Conservation (phyloP, 1,140 invertebrate species). For the Aradophagus sp. region DNA sequence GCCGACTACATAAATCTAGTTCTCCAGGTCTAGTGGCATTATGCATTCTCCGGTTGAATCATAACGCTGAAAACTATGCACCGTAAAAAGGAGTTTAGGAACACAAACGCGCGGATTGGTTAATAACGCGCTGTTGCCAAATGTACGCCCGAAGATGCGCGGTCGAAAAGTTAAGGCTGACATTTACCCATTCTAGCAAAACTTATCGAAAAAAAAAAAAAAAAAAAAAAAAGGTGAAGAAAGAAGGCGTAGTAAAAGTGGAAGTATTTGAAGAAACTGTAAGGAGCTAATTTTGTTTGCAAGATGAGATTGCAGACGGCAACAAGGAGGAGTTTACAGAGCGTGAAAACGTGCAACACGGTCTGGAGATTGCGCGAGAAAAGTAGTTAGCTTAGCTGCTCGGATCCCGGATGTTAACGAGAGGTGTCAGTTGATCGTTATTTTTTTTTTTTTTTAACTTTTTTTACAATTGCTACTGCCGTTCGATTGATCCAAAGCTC, state of each 20-base stretch:
- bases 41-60: conserved; percentile 4
- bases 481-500: too few species aligned
- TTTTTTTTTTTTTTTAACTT: too few species aligned
- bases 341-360: conserved; percentile 48
- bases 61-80: conserved; percentile 7
- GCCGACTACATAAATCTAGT: neutral
- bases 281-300: conserved; percentile 42
- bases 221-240: too few species aligned
- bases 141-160: too few species aligned
- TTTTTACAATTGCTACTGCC: too few species aligned
- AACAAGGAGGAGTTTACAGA: conserved; percentile 49
- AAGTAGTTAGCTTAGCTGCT: conserved; percentile 49
- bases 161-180: too few species aligned
- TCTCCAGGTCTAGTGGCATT: conserved; percentile 12
- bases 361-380: conserved; percentile 44
- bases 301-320: conserved; percentile 49
- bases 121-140: conserved; percentile 2
- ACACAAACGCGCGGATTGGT: neutral
- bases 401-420: conserved; percentile 44
- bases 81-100: conserved; percentile 25
- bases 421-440: too few species aligned
- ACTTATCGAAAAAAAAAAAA: conserved; percentile 1
- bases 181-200: too few species aligned
- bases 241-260: conserved; percentile 39
- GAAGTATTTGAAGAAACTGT: conserved; percentile 41